Evolutionary conservation across 2,888 invertebrate species (phyloP).

Genomic region (Folsomia manolachei): DNA sequence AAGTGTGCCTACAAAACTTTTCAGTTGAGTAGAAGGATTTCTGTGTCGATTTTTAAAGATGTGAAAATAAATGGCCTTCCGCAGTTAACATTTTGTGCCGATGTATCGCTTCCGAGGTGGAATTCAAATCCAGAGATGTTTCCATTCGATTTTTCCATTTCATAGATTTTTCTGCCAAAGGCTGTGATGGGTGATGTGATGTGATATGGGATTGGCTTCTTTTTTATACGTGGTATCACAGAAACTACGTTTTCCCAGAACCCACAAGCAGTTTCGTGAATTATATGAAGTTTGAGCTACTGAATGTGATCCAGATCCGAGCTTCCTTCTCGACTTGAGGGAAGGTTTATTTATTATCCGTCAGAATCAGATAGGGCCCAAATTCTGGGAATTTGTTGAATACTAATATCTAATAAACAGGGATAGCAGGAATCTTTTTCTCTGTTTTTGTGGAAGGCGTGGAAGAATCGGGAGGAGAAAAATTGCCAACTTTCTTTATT

Average conservation of each 20-base stretch:
- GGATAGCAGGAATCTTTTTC: too few species aligned
- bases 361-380: not conserved
- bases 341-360: not conserved
- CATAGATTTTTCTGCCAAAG: not conserved
- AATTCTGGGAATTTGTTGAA: not conserved
- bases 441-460: too few species aligned
- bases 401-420: too few species aligned
- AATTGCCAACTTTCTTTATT: too few species aligned
- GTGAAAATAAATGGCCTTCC: not conserved
- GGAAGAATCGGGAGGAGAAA: too few species aligned
- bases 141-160: not conserved
- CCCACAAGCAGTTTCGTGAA: not conserved
- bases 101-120: slow-evolving; percentile 31
- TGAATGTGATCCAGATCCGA: not conserved
- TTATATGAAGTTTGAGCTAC: not conserved
- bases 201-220: too few species aligned
- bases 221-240: too few species aligned
- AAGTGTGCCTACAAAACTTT: too few species aligned
- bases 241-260: not conserved
- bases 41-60: not conserved
- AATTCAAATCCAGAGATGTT: slow-evolving; percentile 16
- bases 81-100: not conserved
- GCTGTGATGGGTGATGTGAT: too few species aligned
- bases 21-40: not conserved
- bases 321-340: not conserved